A percentile compares a stretch with the other conserved stretches of the same genome.
Evolutionary conservation across 2,113 vertebrate genomes (phyloP).

Genomic region (Perca flavescens): DNA sequence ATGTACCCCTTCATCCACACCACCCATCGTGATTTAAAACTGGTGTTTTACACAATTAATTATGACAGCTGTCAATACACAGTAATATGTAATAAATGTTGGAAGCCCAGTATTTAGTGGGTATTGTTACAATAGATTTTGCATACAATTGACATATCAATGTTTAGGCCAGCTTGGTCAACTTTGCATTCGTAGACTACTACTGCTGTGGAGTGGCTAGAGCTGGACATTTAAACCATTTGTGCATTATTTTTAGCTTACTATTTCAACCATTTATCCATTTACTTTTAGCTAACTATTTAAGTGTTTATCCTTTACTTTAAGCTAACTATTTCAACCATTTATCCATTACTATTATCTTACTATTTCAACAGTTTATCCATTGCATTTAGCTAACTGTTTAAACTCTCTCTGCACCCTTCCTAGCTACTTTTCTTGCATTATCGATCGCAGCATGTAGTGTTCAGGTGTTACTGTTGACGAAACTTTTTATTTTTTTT

Average conservation of each 20-base stretch:
- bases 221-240: not conserved
- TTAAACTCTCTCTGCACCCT: not conserved
- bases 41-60: not conserved
- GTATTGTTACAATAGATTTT: not conserved
- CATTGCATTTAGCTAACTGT: not conserved
- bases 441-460: not conserved
- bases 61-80: not conserved
- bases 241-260: too few relatives aligned
- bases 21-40: not conserved
- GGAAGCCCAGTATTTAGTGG: not conserved
- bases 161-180: not conserved
- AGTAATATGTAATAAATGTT: too few relatives aligned
- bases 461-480: not conserved
- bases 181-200: not conserved
- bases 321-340: not conserved
- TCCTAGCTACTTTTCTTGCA: not conserved
- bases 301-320: not conserved
- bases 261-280: not conserved
- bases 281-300: not conserved
- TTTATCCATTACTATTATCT: not conserved
- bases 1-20: not conserved
- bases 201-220: not conserved
- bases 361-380: not conserved
- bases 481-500: not conserved
- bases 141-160: not conserved